Evolutionary conservation across 30 jellyfish, hydroid and myxozoan species (phyloP).

Genomic region (Hydractinia echinata): DNA sequence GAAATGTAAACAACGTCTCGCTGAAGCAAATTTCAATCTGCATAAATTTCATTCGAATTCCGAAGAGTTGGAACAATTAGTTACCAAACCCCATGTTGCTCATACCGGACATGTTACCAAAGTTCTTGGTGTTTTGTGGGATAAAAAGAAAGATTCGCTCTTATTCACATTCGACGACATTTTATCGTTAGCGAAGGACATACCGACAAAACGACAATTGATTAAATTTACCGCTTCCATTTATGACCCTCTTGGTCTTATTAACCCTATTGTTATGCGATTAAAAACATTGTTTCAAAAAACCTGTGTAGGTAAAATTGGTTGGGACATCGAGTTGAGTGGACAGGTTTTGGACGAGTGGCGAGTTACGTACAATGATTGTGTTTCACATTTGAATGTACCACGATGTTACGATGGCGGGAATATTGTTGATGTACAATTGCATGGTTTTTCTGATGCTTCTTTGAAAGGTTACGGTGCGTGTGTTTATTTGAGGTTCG

Average conservation of each 20-base stretch:
- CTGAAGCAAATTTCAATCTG: too few species aligned
- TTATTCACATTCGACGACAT: background rate
- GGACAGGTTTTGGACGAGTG: too few species aligned
- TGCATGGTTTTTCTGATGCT: too few species aligned
- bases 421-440: too few species aligned
- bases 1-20: too few species aligned
- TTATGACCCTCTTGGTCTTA: conserved; percentile 32
- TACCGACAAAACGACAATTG: conserved; percentile 4
- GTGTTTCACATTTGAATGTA: too few species aligned
- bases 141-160: conserved; percentile 12
- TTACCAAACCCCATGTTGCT: background rate
- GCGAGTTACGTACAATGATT: too few species aligned
- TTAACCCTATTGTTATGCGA: conserved; percentile 4
- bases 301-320: background rate
- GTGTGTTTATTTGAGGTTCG: too few species aligned
- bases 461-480: too few species aligned
- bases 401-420: too few species aligned
- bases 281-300: conserved; percentile 4
- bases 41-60: conserved; percentile 21
- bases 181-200: background rate
- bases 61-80: conserved; percentile 10
- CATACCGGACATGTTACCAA: conserved; percentile 13
- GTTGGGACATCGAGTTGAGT: background rate
- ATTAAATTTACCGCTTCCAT: background rate
- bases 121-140: conserved; percentile 48